Base-by-base conservation (phyloP, 2,113 vertebrate species). In the Chaenogobius annularis region DNA sequence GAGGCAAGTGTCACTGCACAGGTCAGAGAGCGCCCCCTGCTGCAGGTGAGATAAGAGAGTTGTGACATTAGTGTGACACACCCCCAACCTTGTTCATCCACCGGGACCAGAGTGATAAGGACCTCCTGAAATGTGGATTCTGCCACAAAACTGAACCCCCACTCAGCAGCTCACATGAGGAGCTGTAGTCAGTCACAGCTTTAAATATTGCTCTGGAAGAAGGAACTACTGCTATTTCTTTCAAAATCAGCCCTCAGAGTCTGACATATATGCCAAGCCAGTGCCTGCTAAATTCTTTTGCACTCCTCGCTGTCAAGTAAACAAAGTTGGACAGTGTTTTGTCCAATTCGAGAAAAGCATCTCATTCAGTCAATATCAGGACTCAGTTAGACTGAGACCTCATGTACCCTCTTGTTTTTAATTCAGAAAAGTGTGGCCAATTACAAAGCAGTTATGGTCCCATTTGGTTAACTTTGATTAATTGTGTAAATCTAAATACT, bases 31-130 rank as follows among this genome's bases (percentile, higher is more conserved):
- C 70, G 59, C 52, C 89, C 91, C 37, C 93, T 92, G 94, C 92
- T 91, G 87, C 81, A 77, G 52, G 77, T 80, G 84, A 91, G 95
- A 98, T 97, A 97, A 98, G 95, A 87, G 70, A 69, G 78, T 82
- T 86, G 91, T 94, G 93, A 92, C 93, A 78, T 93, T 15, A 17
- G 3, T 86, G 52, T 26, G 90, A 91, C 78, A 81, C 69, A 31
- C 69, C n/a, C 69, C 72, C 79, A 79, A 91, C 92, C 93, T 87
- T 81, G 78, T 40, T 69, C 58, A 9, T 61, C 69, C 75, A 69
- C 17, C 23, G 72, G 84, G 79, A 81, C 77, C 9, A 62, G 31
- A 13, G 81, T 3, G 82, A 90, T 89, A 87, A 89, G 87, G 70
- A 63, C 73, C 74, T 72, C 68, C 46, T 58, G 64, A 75, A 86